These are phyloP conservation scores for Puma concolor DNA, from an alignment of 2,113 vertebrate species.

Conservation along the genomic window DNA sequence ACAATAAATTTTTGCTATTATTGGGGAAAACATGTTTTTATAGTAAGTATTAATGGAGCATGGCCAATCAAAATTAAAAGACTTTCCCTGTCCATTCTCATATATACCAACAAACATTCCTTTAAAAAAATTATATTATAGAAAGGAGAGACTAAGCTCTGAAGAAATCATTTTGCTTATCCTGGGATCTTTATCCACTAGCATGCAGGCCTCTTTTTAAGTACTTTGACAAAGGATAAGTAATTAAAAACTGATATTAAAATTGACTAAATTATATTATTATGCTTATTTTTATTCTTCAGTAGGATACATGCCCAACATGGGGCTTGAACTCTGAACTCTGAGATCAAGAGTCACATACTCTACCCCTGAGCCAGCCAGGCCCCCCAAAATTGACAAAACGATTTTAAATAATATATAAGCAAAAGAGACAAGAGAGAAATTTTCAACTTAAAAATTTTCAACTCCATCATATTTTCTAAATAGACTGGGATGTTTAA, in stretches of 20 bases:
- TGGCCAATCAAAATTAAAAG: not conserved
- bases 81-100: not conserved
- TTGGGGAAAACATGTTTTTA: not conserved
- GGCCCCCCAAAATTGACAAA: not conserved
- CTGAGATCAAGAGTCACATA: not conserved
- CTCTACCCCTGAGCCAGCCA: not conserved
- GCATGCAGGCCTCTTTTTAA: slow-evolving; percentile 76
- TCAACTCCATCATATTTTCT: slow-evolving; percentile 73
- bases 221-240: slow-evolving; percentile 74
- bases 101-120: not conserved
- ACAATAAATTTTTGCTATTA: not conserved
- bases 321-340: not conserved
- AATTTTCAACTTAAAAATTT: slow-evolving; percentile 74
- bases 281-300: no score
- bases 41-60: not conserved
- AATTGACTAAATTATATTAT: not conserved
- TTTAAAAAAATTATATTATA: not conserved
- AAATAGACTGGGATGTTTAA: slow-evolving; percentile 68
- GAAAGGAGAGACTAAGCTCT: not conserved
- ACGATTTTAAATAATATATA: slow-evolving; percentile 74
- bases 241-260: slow-evolving; percentile 81
- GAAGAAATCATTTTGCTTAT: slow-evolving; percentile 67
- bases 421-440: slow-evolving; percentile 73
- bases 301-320: not conserved
- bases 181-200: slow-evolving; percentile 60